phyloP scores from a whole-genome alignment of 2,888 invertebrate genomes.

The Cheiracanthium punctorium region DNA sequence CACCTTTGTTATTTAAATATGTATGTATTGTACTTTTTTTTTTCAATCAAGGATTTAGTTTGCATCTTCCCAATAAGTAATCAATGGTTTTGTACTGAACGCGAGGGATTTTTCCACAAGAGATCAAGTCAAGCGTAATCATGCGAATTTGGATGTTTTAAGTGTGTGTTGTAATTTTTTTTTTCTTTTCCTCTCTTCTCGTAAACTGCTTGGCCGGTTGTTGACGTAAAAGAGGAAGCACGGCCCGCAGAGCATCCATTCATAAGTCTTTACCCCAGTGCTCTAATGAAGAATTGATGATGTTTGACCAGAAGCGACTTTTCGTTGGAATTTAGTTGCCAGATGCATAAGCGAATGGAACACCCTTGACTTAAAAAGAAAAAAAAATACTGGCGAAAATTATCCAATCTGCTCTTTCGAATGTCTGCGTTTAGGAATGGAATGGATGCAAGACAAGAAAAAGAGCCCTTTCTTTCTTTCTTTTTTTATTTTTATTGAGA shows the following conservation, averaged over 20 bases:
- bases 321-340: background rate
- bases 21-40: no score
- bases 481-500: no score
- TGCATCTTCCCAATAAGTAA: background rate
- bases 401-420: no score
- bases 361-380: no score
- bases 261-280: constrained; percentile 17
- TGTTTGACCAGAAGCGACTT: background rate
- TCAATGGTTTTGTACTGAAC: background rate
- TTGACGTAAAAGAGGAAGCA: constrained; percentile 8
- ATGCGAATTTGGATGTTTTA: background rate
- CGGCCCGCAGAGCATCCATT: background rate
- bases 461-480: no score
- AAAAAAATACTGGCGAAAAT: no score
- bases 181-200: background rate
- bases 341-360: no score
- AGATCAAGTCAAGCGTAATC: constrained; percentile 14
- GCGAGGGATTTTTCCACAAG: background rate
- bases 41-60: no score
- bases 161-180: background rate
- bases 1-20: no score
- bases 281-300: background rate
- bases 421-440: no score
- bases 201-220: background rate
- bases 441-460: no score